A percentile compares a stretch with the other conserved stretches of the same genome.
These are phyloP conservation scores for Monopterus albus DNA, from an alignment of 2,113 vertebrate genomes.

Conservation along the genomic window DNA sequence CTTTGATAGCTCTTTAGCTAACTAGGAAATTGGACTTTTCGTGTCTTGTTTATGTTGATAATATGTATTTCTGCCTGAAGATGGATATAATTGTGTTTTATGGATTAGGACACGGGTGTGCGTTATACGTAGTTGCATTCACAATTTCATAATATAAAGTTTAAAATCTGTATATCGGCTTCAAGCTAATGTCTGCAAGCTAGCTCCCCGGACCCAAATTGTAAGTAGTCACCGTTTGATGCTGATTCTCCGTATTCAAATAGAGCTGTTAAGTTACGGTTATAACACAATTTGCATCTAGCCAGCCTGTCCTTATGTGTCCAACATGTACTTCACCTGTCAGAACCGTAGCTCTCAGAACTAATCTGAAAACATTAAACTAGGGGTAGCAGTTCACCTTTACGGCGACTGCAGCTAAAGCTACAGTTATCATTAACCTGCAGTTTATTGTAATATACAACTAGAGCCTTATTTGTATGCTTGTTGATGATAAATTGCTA, in stretches of 20 bases:
- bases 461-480: neutral
- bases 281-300: neutral
- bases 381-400: conserved; percentile 19
- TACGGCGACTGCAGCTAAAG: neutral
- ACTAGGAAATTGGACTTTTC: conserved; percentile 12
- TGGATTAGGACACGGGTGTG: neutral
- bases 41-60: neutral
- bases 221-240: conserved; percentile 35
- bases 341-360: neutral
- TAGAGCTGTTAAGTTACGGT: neutral
- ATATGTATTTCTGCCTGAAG: neutral
- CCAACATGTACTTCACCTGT: neutral
- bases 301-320: neutral
- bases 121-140: neutral
- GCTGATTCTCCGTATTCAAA: neutral
- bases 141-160: conserved; percentile 1
- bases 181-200: conserved; percentile 51
- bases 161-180: conserved; percentile 32
- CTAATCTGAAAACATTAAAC: conserved; percentile 11
- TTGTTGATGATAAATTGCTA: neutral
- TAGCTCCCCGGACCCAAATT: conserved; percentile 22
- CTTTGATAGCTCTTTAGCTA: conserved; percentile 68
- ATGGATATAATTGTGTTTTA: rapidly evolving
- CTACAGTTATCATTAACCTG: neutral
- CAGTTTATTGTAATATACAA: neutral